Base-by-base conservation (phyloP, 2,797 vertebrate species). In the Mormyrops boulengeri region DNA sequence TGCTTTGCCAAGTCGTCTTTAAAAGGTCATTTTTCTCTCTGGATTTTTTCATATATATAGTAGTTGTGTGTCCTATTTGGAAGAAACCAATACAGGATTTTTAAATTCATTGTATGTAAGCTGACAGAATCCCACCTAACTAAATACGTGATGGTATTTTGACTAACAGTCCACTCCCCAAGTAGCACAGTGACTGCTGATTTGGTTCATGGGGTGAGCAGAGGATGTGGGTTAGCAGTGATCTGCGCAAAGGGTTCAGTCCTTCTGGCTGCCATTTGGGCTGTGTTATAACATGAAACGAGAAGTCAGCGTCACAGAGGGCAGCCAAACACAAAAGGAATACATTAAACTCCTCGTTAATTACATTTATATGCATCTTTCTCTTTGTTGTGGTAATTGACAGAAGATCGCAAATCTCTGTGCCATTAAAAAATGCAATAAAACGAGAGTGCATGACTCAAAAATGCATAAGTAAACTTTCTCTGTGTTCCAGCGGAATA, bases 371-470 rank as follows among this genome's bases (percentile, higher is more conserved):
- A 92, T 93, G 92, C 91, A 91, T 19, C 49, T 90, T 88, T 85
- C 88, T 90, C 92, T 95, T 94, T 95, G 94, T 94, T 95, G 95
- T 95, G 95, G 95, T 84, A 91, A 89, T 94, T 91, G 89, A 90
- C 89, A 89, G 90, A 93, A 91, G 90, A 92, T 94, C 93, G 92
- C 89, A 94, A 91, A 90, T 92, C 90, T 92, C 90, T 73, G 19
- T 88, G 41, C 93, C 90, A 91, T 95, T 94, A 93, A 93, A 93
- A 93, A 92, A 92, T 89, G 91, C 92, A 90, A 94, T 92, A 93
- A 93, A 95, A 94, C 85, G 89, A 91, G 90, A 92, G 90, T 88
- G 91, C 92, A 90, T 88, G 91, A 91, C 93, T 92, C 88, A 62
- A 89, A 89, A 89, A 88, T 88, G 90, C 88, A 62, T 66, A 91